These are phyloP conservation scores for Dunckerocampus dactyliophorus DNA, from an alignment of 2,113 vertebrate genomes.

Conservation along the genomic window DNA sequence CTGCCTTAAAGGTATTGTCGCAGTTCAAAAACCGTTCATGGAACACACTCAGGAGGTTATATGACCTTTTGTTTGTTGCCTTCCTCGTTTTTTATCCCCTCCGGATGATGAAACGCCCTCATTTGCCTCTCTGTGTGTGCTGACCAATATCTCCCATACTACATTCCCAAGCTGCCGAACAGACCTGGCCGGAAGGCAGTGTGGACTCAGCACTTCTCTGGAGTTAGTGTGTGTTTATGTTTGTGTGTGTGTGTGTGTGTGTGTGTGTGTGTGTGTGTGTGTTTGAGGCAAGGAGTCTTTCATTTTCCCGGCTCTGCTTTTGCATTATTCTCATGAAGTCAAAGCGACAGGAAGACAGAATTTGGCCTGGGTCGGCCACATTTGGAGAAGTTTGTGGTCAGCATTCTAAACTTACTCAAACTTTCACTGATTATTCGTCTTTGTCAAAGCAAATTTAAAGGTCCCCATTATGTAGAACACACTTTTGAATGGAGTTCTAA, in stretches of 20 bases:
- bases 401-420: background rate
- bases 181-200: conserved; percentile 32
- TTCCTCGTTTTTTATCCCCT: background rate
- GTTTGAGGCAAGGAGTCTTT: conserved; percentile 28
- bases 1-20: conserved; percentile 38
- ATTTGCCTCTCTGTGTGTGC: conserved; percentile 2
- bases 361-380: background rate
- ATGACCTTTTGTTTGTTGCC: conserved; percentile 13
- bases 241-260: too few species aligned
- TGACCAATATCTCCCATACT: conserved; percentile 16
- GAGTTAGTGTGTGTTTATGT: conserved; percentile 36
- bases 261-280: conserved; percentile 22
- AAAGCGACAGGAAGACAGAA: background rate
- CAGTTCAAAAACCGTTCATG: conserved; percentile 54
- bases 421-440: too few species aligned
- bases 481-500: too few species aligned
- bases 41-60: conserved; percentile 33
- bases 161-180: conserved; percentile 31
- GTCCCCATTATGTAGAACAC: too few species aligned
- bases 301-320: conserved; percentile 32
- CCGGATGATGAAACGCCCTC: conserved; percentile 35
- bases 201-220: conserved; percentile 63
- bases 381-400: background rate
- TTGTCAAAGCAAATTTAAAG: too few species aligned
- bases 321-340: conserved; percentile 3